These are phyloP conservation scores for Syrmaticus mikado DNA, from an alignment of 2,113 vertebrate genomes.

Conservation along the genomic window DNA sequence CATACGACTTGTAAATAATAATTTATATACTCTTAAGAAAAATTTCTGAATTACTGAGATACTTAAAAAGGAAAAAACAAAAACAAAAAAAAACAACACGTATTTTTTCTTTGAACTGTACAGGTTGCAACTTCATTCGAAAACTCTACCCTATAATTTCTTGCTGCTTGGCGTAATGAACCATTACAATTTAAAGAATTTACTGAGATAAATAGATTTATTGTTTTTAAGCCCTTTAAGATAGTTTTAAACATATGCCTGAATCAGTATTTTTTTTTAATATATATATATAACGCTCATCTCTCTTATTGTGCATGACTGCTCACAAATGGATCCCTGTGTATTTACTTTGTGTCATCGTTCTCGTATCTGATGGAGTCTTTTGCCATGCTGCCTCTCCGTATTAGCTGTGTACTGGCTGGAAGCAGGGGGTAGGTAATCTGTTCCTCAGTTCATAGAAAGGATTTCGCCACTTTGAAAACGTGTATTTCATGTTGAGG, in stretches of 20 bases:
- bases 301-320: neutral
- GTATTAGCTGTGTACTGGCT: neutral
- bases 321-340: neutral
- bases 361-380: neutral
- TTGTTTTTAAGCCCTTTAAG: neutral
- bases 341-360: neutral
- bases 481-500: neutral
- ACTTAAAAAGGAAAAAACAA: neutral
- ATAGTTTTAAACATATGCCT: neutral
- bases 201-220: neutral
- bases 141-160: neutral
- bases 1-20: neutral
- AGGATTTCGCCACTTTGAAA: neutral
- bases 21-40: neutral
- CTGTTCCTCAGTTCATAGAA: neutral
- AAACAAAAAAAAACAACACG: accelerated
- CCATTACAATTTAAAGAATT: conserved; percentile 3
- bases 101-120: neutral
- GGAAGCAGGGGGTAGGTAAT: neutral
- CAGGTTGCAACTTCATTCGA: neutral
- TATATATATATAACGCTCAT: neutral
- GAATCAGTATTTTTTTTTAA: neutral
- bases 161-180: neutral
- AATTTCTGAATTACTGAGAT: neutral
- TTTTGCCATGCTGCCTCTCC: neutral